Evolutionary conservation across 2,888 invertebrate genomes (phyloP), one percentile per base, ranked within the genome.

Genomic region (Dolichomitus sp.): DNA sequence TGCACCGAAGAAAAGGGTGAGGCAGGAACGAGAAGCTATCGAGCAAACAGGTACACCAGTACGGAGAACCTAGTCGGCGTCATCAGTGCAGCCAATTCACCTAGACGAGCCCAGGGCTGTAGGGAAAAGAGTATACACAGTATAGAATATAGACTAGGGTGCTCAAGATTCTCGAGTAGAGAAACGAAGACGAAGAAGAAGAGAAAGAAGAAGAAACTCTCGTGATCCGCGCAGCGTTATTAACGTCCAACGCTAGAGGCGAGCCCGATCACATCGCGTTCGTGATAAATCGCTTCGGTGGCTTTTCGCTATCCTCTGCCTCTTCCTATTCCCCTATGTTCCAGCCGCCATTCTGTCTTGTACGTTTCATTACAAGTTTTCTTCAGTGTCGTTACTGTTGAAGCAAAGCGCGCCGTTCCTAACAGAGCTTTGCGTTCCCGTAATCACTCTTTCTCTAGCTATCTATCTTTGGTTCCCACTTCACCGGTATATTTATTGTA

Each of bases 241-340:
- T 92, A 93, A 93, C 92, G 91, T 91, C 90, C 89, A 90, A 90
- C 88, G 90, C 91, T 90, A 88, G 89, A 90, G 91, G 91, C 91
- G 87, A 90, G 88, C 87, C 90, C 89, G 91, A 92, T 92, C 92
- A 91, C 92, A 91, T 90, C 89, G 87, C 84, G 88, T 90, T 91
- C 90, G 90, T 92, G 92, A 92, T 92, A 91, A 92, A 92, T 92
- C 91, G 91, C 90, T 90, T 84, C 90, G 86, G 89, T 91, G 89
- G 89, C 89, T 91, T 89, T 88, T 80, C 76, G 37, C 83, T 77
- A 59, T 65, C 54, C 68, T 68, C 75, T 70, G 63, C 63, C 50
- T 40, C 79, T 70, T 75, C 80, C 83, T 74, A 65, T 48, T 78
- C 45, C 48, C 77, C 33, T 75, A 79, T 63, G 76, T 59, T 52